Percentiles rank a stretch among this genome's conserved stretches.
phyloP scores from a whole-genome alignment of 2,113 vertebrate species.

The Phylloscopus trochiloides region DNA sequence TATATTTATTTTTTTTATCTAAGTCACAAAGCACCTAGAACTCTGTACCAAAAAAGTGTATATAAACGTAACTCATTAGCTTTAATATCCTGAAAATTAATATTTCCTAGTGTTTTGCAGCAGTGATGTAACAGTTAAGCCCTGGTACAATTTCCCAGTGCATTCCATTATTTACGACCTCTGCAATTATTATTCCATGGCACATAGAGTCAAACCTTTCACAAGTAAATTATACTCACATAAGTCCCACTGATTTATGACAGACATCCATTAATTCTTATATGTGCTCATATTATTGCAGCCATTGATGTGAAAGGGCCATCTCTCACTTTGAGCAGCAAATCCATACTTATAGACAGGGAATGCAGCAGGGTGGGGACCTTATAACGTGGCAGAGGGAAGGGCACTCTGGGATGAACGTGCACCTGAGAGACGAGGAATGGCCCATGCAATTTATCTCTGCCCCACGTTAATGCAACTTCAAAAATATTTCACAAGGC shows the following conservation, averaged over 20 bases:
- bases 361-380: background rate
- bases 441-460: fast-evolving
- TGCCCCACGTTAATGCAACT: background rate
- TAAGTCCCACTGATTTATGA: slow-evolving; percentile 5
- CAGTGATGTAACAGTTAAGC: background rate
- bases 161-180: background rate
- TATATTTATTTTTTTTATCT: fast-evolving
- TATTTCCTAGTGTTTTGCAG: background rate
- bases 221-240: background rate
- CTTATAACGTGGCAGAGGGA: fast-evolving
- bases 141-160: background rate
- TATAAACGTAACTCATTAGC: background rate
- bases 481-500: fast-evolving
- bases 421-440: background rate
- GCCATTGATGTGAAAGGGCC: background rate
- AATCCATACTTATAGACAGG: background rate
- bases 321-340: background rate
- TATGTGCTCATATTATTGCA: background rate
- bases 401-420: background rate
- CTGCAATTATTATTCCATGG: background rate
- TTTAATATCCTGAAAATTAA: background rate
- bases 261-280: background rate
- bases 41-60: background rate
- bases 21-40: background rate
- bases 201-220: background rate